Conservation (phyloP, 2,797 vertebrate genomes). For the Esox masquinongy region DNA sequence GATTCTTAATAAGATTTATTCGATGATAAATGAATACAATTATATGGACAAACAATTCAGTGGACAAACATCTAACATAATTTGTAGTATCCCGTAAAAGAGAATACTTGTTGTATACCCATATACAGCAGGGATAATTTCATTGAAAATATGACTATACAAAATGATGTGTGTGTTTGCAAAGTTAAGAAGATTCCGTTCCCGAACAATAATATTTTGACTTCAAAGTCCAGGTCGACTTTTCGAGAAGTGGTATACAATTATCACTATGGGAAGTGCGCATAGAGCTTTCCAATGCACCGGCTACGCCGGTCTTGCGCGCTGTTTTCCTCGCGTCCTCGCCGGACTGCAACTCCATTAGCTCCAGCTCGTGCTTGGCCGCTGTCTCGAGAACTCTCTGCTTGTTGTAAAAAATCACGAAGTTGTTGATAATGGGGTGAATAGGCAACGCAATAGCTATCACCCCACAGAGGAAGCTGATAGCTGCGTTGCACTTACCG, state of each 20-base stretch:
- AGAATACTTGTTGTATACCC: too few species aligned
- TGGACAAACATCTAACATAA: too few species aligned
- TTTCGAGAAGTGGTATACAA: conserved; percentile 78
- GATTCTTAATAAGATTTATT: too few species aligned
- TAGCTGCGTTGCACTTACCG: conserved; percentile 93
- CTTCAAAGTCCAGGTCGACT: conserved; percentile 63
- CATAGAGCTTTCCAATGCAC: conserved; percentile 34
- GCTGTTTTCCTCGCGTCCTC: conserved; percentile 62
- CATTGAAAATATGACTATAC: not conserved
- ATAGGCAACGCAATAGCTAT: conserved; percentile 96
- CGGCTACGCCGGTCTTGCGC: conserved; percentile 26
- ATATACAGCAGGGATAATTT: conserved; percentile 9
- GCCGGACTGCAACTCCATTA: conserved; percentile 88
- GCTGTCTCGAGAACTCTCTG: conserved; percentile 94
- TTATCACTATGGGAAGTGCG: conserved; percentile 78
- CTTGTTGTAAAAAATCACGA: conserved; percentile 95
- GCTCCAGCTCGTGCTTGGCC: conserved; percentile 91
- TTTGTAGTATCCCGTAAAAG: too few species aligned
- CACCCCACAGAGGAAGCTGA: conserved; percentile 96
- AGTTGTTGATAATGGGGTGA: conserved; percentile 98
- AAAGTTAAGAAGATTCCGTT: not conserved
- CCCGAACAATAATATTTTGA: not conserved
- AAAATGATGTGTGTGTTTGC: not conserved
- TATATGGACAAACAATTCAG: too few species aligned
- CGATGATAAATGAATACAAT: too few species aligned